Evolutionary conservation across 2,888 invertebrate species (phyloP).

Genomic region (Drosophila mayaguana): DNA sequence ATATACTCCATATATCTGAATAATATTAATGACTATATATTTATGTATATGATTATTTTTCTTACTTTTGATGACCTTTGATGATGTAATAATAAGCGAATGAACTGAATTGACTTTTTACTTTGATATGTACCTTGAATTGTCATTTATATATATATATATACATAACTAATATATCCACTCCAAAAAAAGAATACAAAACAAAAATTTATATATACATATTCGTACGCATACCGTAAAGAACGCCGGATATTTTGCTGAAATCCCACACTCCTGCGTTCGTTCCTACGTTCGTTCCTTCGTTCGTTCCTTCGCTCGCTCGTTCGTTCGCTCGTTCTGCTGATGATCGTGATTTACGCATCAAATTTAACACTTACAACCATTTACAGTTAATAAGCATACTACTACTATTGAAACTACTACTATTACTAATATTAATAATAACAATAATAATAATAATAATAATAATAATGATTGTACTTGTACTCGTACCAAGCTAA

Average conservation of each 20-base stretch:
- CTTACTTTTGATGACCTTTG: slow-evolving; percentile 75
- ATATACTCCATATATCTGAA: slow-evolving; percentile 39
- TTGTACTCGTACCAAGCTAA: slow-evolving; percentile 52
- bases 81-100: slow-evolving; percentile 77
- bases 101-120: slow-evolving; percentile 75
- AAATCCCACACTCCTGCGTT: slow-evolving; percentile 55
- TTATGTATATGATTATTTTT: slow-evolving; percentile 72
- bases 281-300: slow-evolving; percentile 53
- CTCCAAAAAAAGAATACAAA: neutral
- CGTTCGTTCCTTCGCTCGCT: slow-evolving; percentile 67
- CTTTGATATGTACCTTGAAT: slow-evolving; percentile 71
- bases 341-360: slow-evolving; percentile 81
- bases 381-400: slow-evolving; percentile 50
- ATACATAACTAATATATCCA: slow-evolving; percentile 40
- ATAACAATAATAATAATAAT: slow-evolving; percentile 44
- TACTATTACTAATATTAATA: slow-evolving; percentile 35
- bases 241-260: slow-evolving; percentile 70
- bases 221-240: slow-evolving; percentile 31
- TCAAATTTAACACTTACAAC: slow-evolving; percentile 50
- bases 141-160: slow-evolving; percentile 55
- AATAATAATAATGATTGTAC: slow-evolving; percentile 46
- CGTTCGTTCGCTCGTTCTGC: slow-evolving; percentile 76
- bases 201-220: slow-evolving; percentile 25
- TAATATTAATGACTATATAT: slow-evolving; percentile 59
- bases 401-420: slow-evolving; percentile 30